These are phyloP conservation scores for Torymus tubicola DNA, from an alignment of 2,888 invertebrate species.

Conservation along the genomic window DNA sequence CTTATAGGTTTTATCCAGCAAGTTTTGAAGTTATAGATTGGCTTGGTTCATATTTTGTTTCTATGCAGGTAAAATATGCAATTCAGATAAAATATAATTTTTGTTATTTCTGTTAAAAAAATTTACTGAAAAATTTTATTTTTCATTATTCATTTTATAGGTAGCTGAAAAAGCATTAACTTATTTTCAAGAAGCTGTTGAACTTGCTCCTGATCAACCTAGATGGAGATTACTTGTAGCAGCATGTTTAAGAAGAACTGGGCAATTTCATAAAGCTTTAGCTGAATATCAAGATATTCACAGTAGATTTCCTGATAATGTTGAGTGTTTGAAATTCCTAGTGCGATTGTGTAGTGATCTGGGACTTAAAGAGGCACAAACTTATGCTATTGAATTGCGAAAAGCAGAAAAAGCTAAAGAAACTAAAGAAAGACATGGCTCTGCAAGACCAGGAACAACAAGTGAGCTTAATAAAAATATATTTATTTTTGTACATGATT, in stretches of 20 bases:
- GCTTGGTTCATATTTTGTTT: slow-evolving; percentile 92
- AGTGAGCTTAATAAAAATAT: slow-evolving; percentile 51
- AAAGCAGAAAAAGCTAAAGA: slow-evolving; percentile 81
- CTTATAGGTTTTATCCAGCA: slow-evolving; percentile 73
- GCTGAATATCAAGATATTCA: slow-evolving; percentile 91
- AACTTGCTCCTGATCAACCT: slow-evolving; percentile 79
- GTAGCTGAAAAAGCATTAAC: slow-evolving; percentile 90
- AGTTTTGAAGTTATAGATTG: slow-evolving; percentile 87
- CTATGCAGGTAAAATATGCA: slow-evolving; percentile 80
- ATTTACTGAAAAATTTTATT: background rate
- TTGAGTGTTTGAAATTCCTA: slow-evolving; percentile 93
- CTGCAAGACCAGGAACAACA: slow-evolving; percentile 78
- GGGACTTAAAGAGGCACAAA: slow-evolving; percentile 92
- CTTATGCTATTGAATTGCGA: slow-evolving; percentile 90
- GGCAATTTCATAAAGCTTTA: slow-evolving; percentile 90
- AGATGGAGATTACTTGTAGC: slow-evolving; percentile 92
- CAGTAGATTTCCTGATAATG: slow-evolving; percentile 93
- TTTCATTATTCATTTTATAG: slow-evolving; percentile 58
- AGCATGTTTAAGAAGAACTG: slow-evolving; percentile 88
- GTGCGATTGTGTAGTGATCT: slow-evolving; percentile 93
- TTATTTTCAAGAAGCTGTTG: slow-evolving; percentile 89
- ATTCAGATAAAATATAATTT: no score
- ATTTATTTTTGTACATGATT: background rate
- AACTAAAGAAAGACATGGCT: slow-evolving; percentile 79
- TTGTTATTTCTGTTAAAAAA: no score